phyloP scores from a whole-genome alignment of 1,140 invertebrate genomes.

The Drosophila albomicans region DNA sequence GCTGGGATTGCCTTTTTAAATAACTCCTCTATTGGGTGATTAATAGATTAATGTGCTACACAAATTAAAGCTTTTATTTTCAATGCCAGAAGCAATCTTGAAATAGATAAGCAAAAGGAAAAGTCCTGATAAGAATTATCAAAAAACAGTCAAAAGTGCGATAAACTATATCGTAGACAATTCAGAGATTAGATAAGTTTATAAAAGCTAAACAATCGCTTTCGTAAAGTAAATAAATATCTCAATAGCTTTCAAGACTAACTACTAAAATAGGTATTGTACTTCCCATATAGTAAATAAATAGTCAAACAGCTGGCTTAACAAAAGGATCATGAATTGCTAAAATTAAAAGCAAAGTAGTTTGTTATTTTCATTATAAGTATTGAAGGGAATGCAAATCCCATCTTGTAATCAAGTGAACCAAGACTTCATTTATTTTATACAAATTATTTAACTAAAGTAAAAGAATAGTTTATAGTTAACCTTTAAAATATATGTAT shows the following conservation, averaged over 20 bases:
- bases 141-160: background rate
- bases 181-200: constrained; percentile 11
- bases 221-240: background rate
- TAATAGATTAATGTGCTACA: background rate
- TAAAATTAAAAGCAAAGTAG: no score
- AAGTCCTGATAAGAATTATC: background rate
- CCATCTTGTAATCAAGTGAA: no score
- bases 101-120: background rate
- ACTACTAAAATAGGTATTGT: no score
- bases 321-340: no score
- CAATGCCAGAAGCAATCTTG: background rate
- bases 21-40: background rate
- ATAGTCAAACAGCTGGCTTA: no score
- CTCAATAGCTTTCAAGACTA: background rate
- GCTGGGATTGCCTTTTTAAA: background rate
- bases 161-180: background rate
- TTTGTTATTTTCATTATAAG: no score
- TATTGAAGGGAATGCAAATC: no score
- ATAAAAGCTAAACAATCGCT: background rate
- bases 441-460: no score
- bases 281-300: no score
- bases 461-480: no score
- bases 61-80: background rate
- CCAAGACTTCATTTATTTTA: no score
- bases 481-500: no score